Conservation (phyloP, 2,888 invertebrate genomes). For the Lochmaea crataegi region DNA sequence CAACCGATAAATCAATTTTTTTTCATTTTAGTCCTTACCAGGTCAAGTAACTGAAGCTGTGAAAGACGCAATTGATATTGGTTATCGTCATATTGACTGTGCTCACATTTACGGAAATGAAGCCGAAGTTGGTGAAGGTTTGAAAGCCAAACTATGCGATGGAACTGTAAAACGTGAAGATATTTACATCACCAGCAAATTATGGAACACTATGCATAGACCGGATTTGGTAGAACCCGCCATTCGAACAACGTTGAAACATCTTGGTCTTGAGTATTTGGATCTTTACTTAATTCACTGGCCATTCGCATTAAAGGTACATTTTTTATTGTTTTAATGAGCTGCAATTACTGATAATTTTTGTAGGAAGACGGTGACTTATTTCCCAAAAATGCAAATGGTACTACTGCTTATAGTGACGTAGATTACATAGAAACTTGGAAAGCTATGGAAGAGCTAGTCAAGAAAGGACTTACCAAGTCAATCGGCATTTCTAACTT, state of each 20-base stretch:
- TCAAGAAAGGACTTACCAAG: slow-evolving; percentile 72
- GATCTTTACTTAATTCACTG: slow-evolving; percentile 71
- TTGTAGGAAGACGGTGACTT: slow-evolving; percentile 60
- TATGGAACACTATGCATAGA: slow-evolving; percentile 92
- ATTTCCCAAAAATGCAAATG: slow-evolving; percentile 53
- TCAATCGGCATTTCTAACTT: slow-evolving; percentile 84
- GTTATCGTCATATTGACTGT: slow-evolving; percentile 83
- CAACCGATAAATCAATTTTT: too few relatives aligned
- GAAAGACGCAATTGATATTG: slow-evolving; percentile 78
- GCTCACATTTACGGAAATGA: slow-evolving; percentile 78
- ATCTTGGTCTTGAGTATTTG: slow-evolving; percentile 68
- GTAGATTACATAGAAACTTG: slow-evolving; percentile 78
- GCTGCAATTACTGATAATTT: not conserved
- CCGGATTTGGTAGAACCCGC: slow-evolving; percentile 68
- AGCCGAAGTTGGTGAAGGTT: slow-evolving; percentile 72
- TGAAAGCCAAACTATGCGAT: slow-evolving; percentile 48
- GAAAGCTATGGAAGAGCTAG: slow-evolving; percentile 76
- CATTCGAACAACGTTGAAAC: slow-evolving; percentile 63
- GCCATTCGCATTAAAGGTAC: slow-evolving; percentile 61
- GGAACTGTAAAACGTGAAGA: slow-evolving; percentile 73
- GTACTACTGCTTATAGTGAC: slow-evolving; percentile 65
- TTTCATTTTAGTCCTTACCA: slow-evolving; percentile 70
- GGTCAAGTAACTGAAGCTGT: slow-evolving; percentile 75
- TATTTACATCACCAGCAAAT: slow-evolving; percentile 78
- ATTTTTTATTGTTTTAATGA: not conserved